Evolutionary conservation across 2,113 vertebrate species (phyloP).

Genomic region (Recurvirostra avosetta): DNA sequence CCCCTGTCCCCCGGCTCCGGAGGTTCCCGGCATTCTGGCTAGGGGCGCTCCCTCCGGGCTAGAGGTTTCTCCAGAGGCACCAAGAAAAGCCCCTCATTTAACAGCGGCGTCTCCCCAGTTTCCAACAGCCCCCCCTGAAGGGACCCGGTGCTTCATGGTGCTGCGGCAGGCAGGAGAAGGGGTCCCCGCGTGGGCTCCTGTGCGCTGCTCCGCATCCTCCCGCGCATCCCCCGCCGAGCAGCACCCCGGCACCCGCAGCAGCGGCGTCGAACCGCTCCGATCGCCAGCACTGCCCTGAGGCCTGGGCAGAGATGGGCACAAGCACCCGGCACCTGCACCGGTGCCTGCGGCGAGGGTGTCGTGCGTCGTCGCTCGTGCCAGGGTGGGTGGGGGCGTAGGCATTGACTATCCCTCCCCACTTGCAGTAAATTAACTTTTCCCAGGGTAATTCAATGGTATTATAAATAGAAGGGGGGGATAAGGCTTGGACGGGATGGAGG

Average conservation of each 20-base stretch:
- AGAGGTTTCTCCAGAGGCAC: neutral
- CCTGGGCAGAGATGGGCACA: no score
- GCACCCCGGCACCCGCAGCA: neutral
- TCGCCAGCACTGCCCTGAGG: no score
- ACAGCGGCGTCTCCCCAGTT: neutral
- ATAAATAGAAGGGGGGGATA: no score
- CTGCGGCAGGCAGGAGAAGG: neutral
- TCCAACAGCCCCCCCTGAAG: no score
- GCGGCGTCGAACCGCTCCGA: no score
- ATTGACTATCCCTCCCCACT: accelerated
- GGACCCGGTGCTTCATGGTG: no score
- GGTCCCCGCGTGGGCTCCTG: neutral
- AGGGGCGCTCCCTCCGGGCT: neutral
- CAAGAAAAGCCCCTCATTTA: neutral
- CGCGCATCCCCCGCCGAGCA: no score
- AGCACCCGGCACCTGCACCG: no score
- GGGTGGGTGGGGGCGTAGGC: neutral
- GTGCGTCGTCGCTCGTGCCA: no score
- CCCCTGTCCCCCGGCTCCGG: neutral
- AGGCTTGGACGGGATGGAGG: no score
- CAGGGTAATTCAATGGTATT: neutral
- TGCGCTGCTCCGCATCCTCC: neutral
- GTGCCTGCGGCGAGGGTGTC: no score
- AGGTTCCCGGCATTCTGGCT: neutral
- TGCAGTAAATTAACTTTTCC: neutral